A percentile compares a stretch with the other conserved stretches of the same genome.
phyloP scores from a whole-genome alignment of 2,797 vertebrate genomes.

The Ibycter americanus region DNA sequence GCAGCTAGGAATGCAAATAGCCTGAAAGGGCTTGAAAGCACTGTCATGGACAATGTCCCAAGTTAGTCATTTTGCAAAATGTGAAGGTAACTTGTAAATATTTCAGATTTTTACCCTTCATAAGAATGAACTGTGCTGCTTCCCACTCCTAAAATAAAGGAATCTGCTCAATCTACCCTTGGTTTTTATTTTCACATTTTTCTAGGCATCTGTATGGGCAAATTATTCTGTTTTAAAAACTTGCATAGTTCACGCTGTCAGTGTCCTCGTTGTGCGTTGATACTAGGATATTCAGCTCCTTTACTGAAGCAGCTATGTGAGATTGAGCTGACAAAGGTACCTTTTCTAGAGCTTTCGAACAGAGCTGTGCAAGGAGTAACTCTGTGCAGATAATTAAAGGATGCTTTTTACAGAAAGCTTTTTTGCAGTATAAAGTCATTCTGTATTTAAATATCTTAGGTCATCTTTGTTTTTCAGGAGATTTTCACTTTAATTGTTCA shows the following conservation, averaged over 20 bases:
- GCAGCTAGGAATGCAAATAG: background rate
- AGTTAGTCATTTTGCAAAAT: background rate
- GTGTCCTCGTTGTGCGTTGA: fast-evolving
- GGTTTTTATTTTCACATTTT: background rate
- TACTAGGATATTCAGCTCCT: background rate
- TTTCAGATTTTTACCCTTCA: background rate
- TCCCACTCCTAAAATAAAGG: background rate
- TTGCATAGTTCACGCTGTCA: background rate
- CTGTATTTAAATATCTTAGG: background rate
- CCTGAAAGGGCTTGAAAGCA: background rate
- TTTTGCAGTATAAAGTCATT: background rate
- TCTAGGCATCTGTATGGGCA: background rate
- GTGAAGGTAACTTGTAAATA: background rate
- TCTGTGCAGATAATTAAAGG: background rate
- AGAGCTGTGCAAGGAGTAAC: background rate
- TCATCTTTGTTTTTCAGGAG: background rate
- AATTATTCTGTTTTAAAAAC: background rate
- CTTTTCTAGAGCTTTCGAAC: slow-evolving; percentile 1
- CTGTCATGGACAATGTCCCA: background rate
- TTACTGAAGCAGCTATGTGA: background rate
- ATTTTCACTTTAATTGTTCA: slow-evolving; percentile 25
- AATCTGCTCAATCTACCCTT: background rate
- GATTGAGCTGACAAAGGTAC: background rate
- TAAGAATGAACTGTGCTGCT: background rate
- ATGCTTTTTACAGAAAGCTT: background rate